Evolutionary conservation across 2,797 vertebrate species (phyloP).

Genomic region (Prionace glauca): DNA sequence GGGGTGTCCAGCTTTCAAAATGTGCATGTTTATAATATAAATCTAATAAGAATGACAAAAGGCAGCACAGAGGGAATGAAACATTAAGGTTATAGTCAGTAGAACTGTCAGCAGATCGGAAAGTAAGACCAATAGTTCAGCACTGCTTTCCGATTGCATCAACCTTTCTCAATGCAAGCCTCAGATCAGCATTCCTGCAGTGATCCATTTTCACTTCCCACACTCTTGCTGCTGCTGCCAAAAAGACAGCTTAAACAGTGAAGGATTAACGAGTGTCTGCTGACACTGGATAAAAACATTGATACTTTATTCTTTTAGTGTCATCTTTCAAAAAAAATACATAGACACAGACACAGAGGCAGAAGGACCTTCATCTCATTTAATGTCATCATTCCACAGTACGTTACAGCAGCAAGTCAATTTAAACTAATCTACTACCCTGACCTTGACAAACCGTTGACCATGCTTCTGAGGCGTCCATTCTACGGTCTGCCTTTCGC

Average conservation of each 20-base stretch:
- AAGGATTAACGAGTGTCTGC: neutral
- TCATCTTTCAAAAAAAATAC: neutral
- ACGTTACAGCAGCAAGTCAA: neutral
- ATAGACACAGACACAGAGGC: neutral
- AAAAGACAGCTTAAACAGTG: neutral
- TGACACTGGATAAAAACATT: neutral
- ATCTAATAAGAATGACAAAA: neutral
- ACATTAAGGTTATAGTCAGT: neutral
- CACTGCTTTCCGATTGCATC: neutral
- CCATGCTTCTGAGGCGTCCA: neutral
- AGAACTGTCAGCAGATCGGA: conserved; percentile 10
- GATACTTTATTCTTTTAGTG: neutral
- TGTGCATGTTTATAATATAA: neutral
- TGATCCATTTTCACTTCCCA: neutral
- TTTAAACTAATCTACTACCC: neutral
- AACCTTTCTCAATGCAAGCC: neutral
- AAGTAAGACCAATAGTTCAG: neutral
- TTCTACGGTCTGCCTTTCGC: neutral
- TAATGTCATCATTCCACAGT: neutral
- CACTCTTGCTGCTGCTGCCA: neutral
- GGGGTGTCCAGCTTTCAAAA: neutral
- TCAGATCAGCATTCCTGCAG: neutral
- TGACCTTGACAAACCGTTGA: neutral
- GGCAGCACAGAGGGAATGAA: neutral
- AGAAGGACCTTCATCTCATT: neutral